Conservation (phyloP, 2,113 vertebrate genomes). For the Furnarius figulus region DNA sequence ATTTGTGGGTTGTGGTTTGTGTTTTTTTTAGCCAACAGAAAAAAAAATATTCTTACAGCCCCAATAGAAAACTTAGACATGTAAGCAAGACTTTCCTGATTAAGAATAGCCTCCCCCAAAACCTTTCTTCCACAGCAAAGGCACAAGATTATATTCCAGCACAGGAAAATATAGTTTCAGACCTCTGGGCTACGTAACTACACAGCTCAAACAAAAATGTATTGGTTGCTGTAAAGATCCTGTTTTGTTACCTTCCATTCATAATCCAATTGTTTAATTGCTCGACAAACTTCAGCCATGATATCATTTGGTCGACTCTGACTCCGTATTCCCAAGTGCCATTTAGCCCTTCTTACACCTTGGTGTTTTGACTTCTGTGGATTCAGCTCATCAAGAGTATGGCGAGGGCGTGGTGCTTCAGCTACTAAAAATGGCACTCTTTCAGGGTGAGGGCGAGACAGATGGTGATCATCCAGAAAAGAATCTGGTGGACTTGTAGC, state of each 20-base stretch:
- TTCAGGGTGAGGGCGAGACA: constrained; percentile 90
- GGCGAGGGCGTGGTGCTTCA: constrained; percentile 87
- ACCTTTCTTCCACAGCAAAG: neutral
- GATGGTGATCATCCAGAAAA: constrained; percentile 91
- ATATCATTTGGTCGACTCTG: constrained; percentile 97
- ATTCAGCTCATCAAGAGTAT: constrained; percentile 95
- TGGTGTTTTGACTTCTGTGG: constrained; percentile 98
- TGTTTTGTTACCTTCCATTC: constrained; percentile 92
- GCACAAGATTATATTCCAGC: neutral
- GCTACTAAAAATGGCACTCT: constrained; percentile 91
- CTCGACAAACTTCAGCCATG: constrained; percentile 96
- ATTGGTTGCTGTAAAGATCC: neutral
- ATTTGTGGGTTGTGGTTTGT: neutral
- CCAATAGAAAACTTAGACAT: neutral
- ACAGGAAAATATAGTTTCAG: neutral
- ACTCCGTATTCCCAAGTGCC: constrained; percentile 97
- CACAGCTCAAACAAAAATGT: neutral
- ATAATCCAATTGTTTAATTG: constrained; percentile 97
- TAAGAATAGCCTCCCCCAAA: neutral
- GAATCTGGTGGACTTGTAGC: constrained; percentile 95
- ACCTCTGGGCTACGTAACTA: neutral
- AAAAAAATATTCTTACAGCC: neutral
- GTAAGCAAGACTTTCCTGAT: neutral
- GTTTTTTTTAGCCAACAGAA: neutral
- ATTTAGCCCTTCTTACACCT: constrained; percentile 93